A percentile compares a stretch with the other conserved stretches of the same genome.
phyloP scores from a whole-genome alignment of 2,113 vertebrate genomes.

The Pavo muticus region DNA sequence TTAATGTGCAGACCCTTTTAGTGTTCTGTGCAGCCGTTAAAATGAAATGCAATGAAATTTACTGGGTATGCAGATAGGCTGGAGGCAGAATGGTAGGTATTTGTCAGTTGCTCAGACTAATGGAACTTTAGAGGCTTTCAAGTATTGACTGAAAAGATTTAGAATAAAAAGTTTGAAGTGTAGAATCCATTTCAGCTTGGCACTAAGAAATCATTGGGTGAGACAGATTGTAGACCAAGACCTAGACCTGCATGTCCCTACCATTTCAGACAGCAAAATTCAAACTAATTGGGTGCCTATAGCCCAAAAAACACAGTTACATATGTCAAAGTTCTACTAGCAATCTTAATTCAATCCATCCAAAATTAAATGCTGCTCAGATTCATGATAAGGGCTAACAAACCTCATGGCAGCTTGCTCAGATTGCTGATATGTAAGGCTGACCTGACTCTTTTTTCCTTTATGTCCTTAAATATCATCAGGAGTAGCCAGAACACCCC shows the following conservation, averaged over 20 bases:
- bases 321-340: background rate
- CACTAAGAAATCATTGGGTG: background rate
- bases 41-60: background rate
- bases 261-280: background rate
- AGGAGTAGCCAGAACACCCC: background rate
- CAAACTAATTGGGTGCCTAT: background rate
- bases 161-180: background rate
- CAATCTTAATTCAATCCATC: background rate
- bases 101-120: background rate
- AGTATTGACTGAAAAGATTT: background rate
- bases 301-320: background rate
- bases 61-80: background rate
- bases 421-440: background rate
- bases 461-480: background rate
- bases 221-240: background rate
- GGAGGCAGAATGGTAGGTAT: background rate
- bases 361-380: background rate
- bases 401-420: background rate
- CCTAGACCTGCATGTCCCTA: background rate
- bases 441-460: background rate
- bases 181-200: background rate
- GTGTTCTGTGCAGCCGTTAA: background rate
- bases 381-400: background rate
- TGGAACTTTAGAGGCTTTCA: background rate
- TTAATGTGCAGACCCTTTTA: background rate